Conservation (phyloP, 2,113 vertebrate genomes). For the Globicephala melas region DNA sequence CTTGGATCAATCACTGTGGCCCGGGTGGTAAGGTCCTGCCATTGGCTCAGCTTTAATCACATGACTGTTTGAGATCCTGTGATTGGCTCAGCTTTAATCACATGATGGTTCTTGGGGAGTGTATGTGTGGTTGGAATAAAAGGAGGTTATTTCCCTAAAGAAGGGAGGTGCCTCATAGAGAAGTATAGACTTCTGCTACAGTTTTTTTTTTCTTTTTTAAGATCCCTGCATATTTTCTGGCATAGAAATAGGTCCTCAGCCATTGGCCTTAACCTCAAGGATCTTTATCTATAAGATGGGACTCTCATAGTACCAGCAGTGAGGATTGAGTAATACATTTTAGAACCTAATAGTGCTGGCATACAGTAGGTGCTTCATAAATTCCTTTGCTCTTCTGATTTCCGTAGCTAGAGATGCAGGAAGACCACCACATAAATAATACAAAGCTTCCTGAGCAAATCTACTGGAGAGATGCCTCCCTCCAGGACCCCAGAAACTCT, state of each 20-base stretch:
- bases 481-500: slow-evolving; percentile 30
- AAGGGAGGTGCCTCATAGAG: not conserved
- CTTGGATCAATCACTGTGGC: not conserved
- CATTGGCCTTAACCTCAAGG: not conserved
- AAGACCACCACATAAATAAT: slow-evolving; percentile 11
- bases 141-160: not conserved
- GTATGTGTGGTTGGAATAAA: not conserved
- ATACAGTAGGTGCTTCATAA: not conserved
- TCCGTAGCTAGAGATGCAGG: slow-evolving; percentile 5
- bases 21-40: not conserved
- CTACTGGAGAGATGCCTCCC: slow-evolving; percentile 55
- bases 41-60: not conserved
- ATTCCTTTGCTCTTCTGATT: not conserved
- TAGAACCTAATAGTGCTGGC: not conserved
- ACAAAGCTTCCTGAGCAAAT: slow-evolving; percentile 33
- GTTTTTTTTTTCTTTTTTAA: not conserved
- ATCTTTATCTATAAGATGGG: not conserved
- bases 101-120: not conserved
- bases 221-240: not conserved
- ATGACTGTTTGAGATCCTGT: not conserved
- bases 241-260: not conserved
- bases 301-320: not conserved
- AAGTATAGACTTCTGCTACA: not conserved
- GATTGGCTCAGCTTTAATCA: not conserved
- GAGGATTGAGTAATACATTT: not conserved